Evolutionary conservation across 2,888 invertebrate species (phyloP), one percentile per base, ranked within the genome.

Genomic region (Tetranychus truncatus): DNA sequence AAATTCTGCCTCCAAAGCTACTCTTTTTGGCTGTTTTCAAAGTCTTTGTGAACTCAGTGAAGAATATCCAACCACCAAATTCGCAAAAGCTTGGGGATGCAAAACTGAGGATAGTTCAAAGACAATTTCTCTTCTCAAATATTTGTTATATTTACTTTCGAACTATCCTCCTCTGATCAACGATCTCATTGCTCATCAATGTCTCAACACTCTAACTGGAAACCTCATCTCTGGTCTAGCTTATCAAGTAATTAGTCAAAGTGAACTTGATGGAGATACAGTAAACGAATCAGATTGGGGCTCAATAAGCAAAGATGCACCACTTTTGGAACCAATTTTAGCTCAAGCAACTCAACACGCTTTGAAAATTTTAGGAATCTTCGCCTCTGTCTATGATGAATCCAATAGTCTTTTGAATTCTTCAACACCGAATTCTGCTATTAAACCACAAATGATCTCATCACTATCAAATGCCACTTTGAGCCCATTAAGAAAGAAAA

Each of bases 11-110:
- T 15, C 72, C n/a, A 76, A 71, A 69, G 34, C 71, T 15, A 15
- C 76, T 21, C 34, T 77, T 9, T 85, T 84, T 80, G 89, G 89
- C 0, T 88, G 87, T 80, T 86, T 87, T 79, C 87, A 90, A 82
- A 87, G 90, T 0, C 83, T 93, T 1, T 86, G 87, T 79, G 81
- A 85, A 6, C 82, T 92, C 65, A 88, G 89, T 73, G 85, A 85
- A 73, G 83, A 83, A 34, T 92, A 88, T 83, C 85, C 87, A 0
- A 88, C 90, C 2, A 88, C 88, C 79, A 83, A 86, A 24, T 88
- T 76, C 72, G 75, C 77, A 15, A 74, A 78, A 69, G 74, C 77
- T 34, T 79, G 79, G 79, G 45, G 65, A 6, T 74, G 45, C 72
- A 46, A 75, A 66, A 11, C 46, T 7, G 44, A 20, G 1, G 67